Base-by-base conservation (phyloP, 37 sponge, comb jelly and placozoan genomes). In the Dysidea cf. avara region DNA sequence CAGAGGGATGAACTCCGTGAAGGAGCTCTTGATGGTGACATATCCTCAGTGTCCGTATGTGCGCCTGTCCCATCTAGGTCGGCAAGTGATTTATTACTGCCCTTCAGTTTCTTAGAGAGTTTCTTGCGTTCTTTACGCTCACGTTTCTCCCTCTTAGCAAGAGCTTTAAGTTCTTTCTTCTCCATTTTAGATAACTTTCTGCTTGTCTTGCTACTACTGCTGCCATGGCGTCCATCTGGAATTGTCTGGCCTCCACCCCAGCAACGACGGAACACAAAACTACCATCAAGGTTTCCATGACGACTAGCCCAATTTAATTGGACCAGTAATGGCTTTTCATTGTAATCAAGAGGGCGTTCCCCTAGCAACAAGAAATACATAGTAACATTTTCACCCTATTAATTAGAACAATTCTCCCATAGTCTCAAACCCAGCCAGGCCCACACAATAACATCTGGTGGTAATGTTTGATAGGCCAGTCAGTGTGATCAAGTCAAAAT, bases 241-340 rank as follows among this genome's bases (percentile, higher is more conserved):
- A n/a, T 13, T 13, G 48, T 12, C 32, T 61, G n/a, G 25, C 28
- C 12, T 14, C 22, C 7, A 31, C 37, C 6, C 5, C 14, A 7
- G 28, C 9, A n/a, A n/a, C 29, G 54, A 30, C 61, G 18, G 18
- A 92, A 52, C 20, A 88, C 61, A 72, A 92, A 92, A 38, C 89
- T 61, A 0, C 93, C 93, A 17, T 92, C 93, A 14, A 71, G 40
- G 22, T 88, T 78, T 17, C 77, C 93, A 18, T 66, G n/a, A n/a
- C n/a, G n/a, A n/a, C n/a, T 70, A 32, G 56, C 49, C 93, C 93
- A 92, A 43, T 77, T 80, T 24, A 92, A 79, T 70, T 88, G 88
- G 2, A 83, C 80, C 26, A 83, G 57, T 29, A 92, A 75, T 11
- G 93, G 93, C 20, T 72, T 54, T 69, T 92, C 93, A 33, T 73